Percentiles rank a stretch among this genome's conserved stretches.
These are phyloP conservation scores for Mesocentrotus franciscanus DNA, from an alignment of 53 echinoderm and acorn worm genomes.

Conservation along the genomic window DNA sequence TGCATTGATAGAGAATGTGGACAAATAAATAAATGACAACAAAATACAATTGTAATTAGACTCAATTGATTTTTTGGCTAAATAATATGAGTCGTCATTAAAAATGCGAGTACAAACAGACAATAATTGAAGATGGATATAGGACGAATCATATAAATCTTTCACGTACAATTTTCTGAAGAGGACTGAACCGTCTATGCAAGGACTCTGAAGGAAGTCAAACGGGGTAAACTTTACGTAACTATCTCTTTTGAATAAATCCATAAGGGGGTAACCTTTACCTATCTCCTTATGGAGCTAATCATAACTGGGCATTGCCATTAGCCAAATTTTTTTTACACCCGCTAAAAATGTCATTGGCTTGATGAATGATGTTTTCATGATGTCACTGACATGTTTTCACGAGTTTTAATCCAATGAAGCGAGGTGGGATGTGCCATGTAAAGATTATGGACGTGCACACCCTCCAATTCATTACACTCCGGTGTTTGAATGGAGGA, in stretches of 20 bases:
- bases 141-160: neutral
- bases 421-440: neutral
- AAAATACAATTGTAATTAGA: too few species aligned
- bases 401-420: neutral
- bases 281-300: neutral
- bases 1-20: too few species aligned
- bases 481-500: neutral
- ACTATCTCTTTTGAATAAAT: too few species aligned
- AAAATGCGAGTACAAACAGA: neutral
- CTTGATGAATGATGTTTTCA: slow-evolving; percentile 23
- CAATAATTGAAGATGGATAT: neutral
- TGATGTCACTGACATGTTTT: slow-evolving; percentile 39
- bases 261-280: neutral
- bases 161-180: neutral
- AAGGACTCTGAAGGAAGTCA: neutral
- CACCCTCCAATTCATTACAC: neutral
- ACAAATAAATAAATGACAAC: too few species aligned
- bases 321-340: neutral
- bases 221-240: too few species aligned
- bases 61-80: too few species aligned
- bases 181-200: neutral
- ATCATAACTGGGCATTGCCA: neutral
- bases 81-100: too few species aligned
- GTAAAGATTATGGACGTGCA: neutral
- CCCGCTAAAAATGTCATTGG: too few species aligned